phyloP scores from a whole-genome alignment of 2,113 vertebrate genomes.

The Phyllostomus hastatus region DNA sequence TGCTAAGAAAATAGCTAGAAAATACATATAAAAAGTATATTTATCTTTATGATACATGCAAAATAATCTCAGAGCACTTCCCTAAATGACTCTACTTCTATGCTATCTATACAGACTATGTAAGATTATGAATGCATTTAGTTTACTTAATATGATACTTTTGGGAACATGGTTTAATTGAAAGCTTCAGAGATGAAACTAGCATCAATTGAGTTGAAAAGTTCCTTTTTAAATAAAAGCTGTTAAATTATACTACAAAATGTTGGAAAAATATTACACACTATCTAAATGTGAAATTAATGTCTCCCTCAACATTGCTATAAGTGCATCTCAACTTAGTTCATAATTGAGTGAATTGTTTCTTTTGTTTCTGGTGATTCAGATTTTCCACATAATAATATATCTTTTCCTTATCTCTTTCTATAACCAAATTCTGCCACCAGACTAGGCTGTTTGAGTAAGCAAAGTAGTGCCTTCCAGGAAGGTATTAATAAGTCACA shows the following conservation, averaged over 20 bases:
- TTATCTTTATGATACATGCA: conserved; percentile 65
- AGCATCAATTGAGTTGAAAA: conserved; percentile 66
- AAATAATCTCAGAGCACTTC: conserved; percentile 67
- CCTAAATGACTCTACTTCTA: conserved; percentile 52
- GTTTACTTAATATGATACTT: conserved; percentile 72
- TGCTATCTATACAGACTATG: conserved; percentile 51
- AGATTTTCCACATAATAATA: conserved; percentile 40
- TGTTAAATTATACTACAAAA: conserved; percentile 65
- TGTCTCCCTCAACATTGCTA: conserved; percentile 51
- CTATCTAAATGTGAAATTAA: conserved; percentile 71
- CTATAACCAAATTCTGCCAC: conserved; percentile 50
- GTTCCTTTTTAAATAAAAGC: conserved; percentile 68
- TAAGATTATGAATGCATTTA: conserved; percentile 70
- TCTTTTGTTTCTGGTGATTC: conserved; percentile 66
- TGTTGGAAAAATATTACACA: conserved; percentile 50
- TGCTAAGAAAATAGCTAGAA: conserved; percentile 62
- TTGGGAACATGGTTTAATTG: conserved; percentile 68
- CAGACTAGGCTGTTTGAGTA: conserved; percentile 1
- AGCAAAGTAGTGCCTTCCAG: not conserved
- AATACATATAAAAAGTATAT: conserved; percentile 68
- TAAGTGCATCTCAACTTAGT: conserved; percentile 47
- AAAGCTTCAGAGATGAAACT: conserved; percentile 71
- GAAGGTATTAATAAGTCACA: conserved; percentile 30
- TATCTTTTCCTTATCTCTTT: conserved; percentile 48
- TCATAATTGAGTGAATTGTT: conserved; percentile 56